Conservation (phyloP, 1,140 invertebrate genomes). For the Apocrypta bakeri region DNA sequence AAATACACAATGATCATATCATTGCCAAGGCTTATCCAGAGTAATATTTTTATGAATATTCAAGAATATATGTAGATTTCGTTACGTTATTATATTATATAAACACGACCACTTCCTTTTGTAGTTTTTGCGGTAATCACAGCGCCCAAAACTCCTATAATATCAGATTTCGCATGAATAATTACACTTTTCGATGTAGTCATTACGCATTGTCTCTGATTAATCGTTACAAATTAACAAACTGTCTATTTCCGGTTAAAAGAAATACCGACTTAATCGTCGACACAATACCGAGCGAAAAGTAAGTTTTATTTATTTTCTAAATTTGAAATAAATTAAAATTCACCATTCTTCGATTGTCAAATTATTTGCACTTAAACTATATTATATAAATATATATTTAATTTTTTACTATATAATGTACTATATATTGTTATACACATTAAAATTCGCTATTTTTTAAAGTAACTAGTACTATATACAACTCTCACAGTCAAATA, state of each 20-base stretch:
- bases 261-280: not conserved
- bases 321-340: too few species aligned
- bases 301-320: not conserved
- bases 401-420: too few species aligned
- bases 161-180: conserved; percentile 18
- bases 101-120: not conserved
- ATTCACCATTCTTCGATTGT: too few species aligned
- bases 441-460: too few species aligned
- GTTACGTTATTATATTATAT: too few species aligned
- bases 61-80: too few species aligned
- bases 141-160: not conserved
- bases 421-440: too few species aligned
- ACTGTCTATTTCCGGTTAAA: not conserved
- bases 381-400: too few species aligned
- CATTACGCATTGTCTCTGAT: conserved; percentile 15
- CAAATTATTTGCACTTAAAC: too few species aligned
- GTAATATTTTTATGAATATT: not conserved
- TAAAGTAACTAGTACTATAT: too few species aligned
- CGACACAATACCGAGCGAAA: not conserved
- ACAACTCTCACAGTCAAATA: too few species aligned
- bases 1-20: not conserved
- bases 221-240: not conserved
- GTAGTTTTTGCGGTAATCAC: conserved; percentile 11
- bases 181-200: conserved; percentile 23
- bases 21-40: not conserved